Percentiles rank a stretch among this genome's conserved stretches.
Evolutionary conservation across 2,888 invertebrate genomes (phyloP).

Genomic region (Dastarcus helophoroides): DNA sequence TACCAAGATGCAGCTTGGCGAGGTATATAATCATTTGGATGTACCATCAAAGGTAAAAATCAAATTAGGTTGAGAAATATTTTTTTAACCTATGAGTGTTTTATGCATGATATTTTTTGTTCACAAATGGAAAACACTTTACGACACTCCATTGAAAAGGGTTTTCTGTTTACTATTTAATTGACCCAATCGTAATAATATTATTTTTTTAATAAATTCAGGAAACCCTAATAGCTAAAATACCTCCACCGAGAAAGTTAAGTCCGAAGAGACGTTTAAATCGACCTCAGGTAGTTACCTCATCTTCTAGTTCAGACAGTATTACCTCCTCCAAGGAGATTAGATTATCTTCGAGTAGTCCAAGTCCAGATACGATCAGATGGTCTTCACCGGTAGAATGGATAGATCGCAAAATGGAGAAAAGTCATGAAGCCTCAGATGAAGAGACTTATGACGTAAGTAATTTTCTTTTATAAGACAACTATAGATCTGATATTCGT

Average conservation of each 20-base stretch:
- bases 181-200: no score
- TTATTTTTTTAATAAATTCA: no score
- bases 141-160: no score
- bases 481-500: no score
- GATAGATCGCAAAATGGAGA: conserved; percentile 29
- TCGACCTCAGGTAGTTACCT: conserved; percentile 43
- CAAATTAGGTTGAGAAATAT: no score
- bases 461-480: no score
- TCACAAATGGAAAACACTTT: no score
- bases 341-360: conserved; percentile 34
- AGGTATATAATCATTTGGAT: conserved; percentile 49
- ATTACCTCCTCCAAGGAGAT: conserved; percentile 41
- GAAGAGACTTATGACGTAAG: conserved; percentile 43
- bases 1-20: conserved; percentile 42
- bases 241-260: conserved; percentile 39
- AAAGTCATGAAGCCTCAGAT: conserved; percentile 36
- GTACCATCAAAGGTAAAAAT: no score
- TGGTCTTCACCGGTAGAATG: conserved; percentile 35
- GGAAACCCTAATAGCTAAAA: no score
- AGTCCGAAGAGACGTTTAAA: conserved; percentile 47
- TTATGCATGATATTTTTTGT: no score
- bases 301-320: conserved; percentile 51
- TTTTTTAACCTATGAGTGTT: no score
- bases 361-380: conserved; percentile 36
- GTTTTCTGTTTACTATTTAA: no score